phyloP scores from a whole-genome alignment of 2,888 invertebrate species.

The Pterostichus madidus region DNA sequence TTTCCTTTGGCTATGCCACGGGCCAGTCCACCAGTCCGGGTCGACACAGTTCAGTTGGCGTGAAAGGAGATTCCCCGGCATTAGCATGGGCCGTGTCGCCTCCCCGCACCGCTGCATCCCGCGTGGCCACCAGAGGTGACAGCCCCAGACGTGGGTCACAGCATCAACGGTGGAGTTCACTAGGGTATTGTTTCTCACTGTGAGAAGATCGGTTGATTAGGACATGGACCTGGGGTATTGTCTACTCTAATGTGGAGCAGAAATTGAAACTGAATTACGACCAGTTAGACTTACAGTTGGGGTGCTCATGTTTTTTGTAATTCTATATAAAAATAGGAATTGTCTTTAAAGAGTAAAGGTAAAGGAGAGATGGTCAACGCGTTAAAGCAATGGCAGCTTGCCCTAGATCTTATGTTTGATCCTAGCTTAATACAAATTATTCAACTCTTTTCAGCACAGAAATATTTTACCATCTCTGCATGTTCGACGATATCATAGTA shows the following conservation, averaged over 20 bases:
- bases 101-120: conserved; percentile 69
- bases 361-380: no score
- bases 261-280: not conserved
- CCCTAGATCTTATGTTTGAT: no score
- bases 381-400: no score
- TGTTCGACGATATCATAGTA: no score
- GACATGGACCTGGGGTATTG: not conserved
- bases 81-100: conserved; percentile 69
- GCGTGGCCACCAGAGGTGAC: conserved; percentile 39
- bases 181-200: conserved; percentile 33
- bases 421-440: no score
- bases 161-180: not conserved
- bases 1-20: conserved; percentile 70
- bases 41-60: conserved; percentile 72
- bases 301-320: not conserved
- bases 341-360: no score
- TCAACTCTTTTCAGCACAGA: no score
- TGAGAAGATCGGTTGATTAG: conserved; percentile 48
- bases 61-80: conserved; percentile 71
- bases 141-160: no score
- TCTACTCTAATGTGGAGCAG: not conserved
- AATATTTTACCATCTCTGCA: no score
- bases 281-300: not conserved
- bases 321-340: not conserved
- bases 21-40: conserved; percentile 71